Evolutionary conservation across 1,140 invertebrate species (phyloP), one percentile per base, ranked within the genome.

Genomic region (Drosophila nigrodunni): DNA sequence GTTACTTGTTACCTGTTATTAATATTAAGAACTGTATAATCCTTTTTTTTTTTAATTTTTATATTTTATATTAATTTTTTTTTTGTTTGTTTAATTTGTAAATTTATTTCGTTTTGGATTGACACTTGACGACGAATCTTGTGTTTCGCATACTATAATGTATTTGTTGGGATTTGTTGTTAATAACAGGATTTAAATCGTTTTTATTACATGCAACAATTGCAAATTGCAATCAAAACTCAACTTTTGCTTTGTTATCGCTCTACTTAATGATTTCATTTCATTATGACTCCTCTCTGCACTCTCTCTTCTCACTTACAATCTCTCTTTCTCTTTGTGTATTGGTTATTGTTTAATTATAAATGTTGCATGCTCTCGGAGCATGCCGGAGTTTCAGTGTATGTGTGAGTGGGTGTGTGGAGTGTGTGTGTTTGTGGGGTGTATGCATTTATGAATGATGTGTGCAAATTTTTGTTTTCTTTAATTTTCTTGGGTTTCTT

Each of bases 31-130:
- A 74, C 58, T 83, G 73, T 83, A 86, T 77, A 54, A 13, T 59
- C 11, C 9, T 60, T 34, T 39, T 62, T 58, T 67, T 41, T 13
- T 39, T 50, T 68, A 25, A 15, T 41, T 54, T 70, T 69, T 52
- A 21, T 15, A 5, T 59, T 47, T 61, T 35, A 13, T 57, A 35
- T 50, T 35, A n/a, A 15, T 37, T 21, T 37, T 44, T 37, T 44
- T 52, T 69, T 61, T 15, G 11, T 15, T 47, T 10, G 18, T 21
- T 21, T 21, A 21, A 2, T 61, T 78, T 82, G 65, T 88, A 88
- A 82, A 88, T 80, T 74, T 83, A 83, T 37, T 87, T 88, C 60
- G 70, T 67, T 80, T 80, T 61, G 82, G 85, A 88, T 88, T 79
- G 79, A 88, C 79, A 82, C 61, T 41, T 65, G 37, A 62, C 64